These are phyloP conservation scores for Thamnaconus septentrionalis DNA, from an alignment of 2,113 vertebrate species.

Conservation along the genomic window DNA sequence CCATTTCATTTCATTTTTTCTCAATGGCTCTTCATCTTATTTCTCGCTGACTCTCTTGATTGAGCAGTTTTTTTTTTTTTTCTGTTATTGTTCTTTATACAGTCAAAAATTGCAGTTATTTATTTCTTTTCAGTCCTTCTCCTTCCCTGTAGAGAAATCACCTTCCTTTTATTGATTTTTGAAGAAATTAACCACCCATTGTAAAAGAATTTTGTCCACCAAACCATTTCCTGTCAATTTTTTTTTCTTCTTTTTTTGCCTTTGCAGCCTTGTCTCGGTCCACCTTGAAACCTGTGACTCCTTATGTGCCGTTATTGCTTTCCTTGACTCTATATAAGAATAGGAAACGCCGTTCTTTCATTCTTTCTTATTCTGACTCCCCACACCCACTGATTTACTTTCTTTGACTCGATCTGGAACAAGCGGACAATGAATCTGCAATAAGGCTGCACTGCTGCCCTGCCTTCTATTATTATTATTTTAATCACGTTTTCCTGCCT, in stretches of 20 bases:
- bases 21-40: too few relatives aligned
- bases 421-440: constrained; percentile 37
- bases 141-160: too few relatives aligned
- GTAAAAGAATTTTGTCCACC: constrained; percentile 21
- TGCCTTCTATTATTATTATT: constrained; percentile 23
- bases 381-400: background rate
- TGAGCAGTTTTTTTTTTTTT: too few relatives aligned
- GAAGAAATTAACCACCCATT: constrained; percentile 21
- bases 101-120: too few relatives aligned
- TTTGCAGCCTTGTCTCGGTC: constrained; percentile 20
- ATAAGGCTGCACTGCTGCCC: background rate
- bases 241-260: constrained; percentile 5
- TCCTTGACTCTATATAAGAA: constrained; percentile 17
- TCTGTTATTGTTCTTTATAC: too few relatives aligned
- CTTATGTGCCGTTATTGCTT: constrained; percentile 6
- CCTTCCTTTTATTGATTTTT: constrained; percentile 16
- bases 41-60: too few relatives aligned
- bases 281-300: constrained; percentile 2
- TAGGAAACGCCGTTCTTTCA: constrained; percentile 20
- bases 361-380: background rate
- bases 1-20: too few relatives aligned
- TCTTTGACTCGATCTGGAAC: constrained; percentile 27
- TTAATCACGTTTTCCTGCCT: constrained; percentile 4
- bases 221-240: constrained; percentile 48
- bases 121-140: too few relatives aligned